phyloP scores from a whole-genome alignment of 1,140 invertebrate genomes.

The Procambarus clarkii region DNA sequence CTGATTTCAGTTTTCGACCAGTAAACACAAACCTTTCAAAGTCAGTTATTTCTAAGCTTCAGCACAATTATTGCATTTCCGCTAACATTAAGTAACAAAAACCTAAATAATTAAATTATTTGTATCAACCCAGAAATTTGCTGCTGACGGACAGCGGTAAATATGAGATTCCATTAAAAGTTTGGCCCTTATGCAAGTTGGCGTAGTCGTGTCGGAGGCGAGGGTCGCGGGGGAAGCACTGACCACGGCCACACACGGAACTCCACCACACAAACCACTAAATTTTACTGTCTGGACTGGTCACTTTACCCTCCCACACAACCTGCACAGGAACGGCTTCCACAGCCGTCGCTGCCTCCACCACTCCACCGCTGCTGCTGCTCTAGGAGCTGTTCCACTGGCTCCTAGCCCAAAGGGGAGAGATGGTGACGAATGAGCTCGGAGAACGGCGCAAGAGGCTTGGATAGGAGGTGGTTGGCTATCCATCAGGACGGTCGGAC shows the following conservation, averaged over 20 bases:
- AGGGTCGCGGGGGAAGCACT: background rate
- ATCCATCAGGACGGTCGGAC: conserved; percentile 9
- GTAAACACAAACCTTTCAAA: no score
- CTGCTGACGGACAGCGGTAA: conserved; percentile 1
- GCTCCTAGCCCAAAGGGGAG: no score
- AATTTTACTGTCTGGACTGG: conserved; percentile 15
- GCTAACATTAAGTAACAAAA: no score
- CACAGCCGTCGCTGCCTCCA: background rate
- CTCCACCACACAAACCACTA: conserved; percentile 23
- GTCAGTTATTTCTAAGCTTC: no score
- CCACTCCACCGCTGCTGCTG: background rate
- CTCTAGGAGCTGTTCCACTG: background rate
- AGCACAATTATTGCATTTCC: no score
- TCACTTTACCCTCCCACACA: conserved; percentile 7
- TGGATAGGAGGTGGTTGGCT: no score
- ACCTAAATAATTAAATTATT: no score
- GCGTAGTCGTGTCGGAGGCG: conserved; percentile 4
- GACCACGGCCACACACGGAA: background rate
- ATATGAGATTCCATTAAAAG: conserved; percentile 51
- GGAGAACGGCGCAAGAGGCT: background rate
- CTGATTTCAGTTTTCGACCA: background rate
- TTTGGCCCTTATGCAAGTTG: conserved; percentile 63
- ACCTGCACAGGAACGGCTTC: background rate
- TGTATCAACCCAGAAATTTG: no score
- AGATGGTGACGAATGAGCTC: background rate